Evolutionary conservation across 2,113 vertebrate genomes (phyloP), one percentile per base, ranked within the genome.

Genomic region (Hucho hucho): DNA sequence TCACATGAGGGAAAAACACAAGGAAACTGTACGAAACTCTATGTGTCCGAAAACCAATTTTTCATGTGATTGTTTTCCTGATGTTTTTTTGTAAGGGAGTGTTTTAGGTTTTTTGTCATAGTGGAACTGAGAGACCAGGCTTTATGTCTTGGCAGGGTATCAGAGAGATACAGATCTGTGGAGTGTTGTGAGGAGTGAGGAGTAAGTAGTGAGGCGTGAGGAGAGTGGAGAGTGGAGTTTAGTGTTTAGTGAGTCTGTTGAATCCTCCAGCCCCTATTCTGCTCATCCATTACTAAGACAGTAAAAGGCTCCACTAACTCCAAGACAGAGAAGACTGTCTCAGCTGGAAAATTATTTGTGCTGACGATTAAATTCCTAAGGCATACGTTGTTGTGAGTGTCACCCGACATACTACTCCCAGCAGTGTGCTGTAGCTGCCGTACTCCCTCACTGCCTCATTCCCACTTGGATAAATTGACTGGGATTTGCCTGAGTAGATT

Each of bases 301-400:
- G 81, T 87, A 75, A 84, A 84, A 86, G 83, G 82, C 85, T 87
- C 74, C 85, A 86, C 82, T 79, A 82, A 77, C 77, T 83, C 72
- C 72, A 76, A 79, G 72, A 72, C 4, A 1, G 84, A 85, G 85
- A 83, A 64, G 12, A n/a, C 63, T 43, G 25, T 14, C 26, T 28
- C 24, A 16, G 24, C 63, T 28, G 26, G 24, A 16, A 20, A 28
- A 22, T 69, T 75, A 80, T 83, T 89, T 86, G 82, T 75, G 83
- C 80, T 70, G 80, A 80, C 79, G 74, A 81, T 76, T 83, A 75
- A 79, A 84, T 83, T 83, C 72, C 79, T 75, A 29, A 69, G 28
- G 13, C 47, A 29, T 26, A 28, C 76, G 69, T 32, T 12, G 25
- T 24, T 46, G n/a, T 25, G 29, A 26, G 71, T 46, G 29, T 67